A percentile compares a stretch with the other conserved stretches of the same genome.
Conservation (phyloP, 1,140 invertebrate genomes). For the Ceratosolen fusciceps region DNA sequence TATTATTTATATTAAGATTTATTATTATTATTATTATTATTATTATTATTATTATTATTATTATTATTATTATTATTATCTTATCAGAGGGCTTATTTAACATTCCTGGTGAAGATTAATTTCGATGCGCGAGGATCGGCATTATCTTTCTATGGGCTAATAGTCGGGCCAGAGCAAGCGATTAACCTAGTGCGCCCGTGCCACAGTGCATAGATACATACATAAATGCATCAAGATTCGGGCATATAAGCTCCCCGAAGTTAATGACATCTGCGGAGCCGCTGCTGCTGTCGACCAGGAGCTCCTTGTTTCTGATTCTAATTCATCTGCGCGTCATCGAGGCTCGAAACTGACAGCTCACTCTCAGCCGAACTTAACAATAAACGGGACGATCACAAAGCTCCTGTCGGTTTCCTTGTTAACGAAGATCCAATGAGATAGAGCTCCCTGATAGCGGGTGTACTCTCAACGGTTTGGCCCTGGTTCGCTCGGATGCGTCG, state of each 20-base stretch:
- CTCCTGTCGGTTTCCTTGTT: not conserved
- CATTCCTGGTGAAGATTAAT: no score
- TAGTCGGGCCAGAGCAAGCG: not conserved
- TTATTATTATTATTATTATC: no score
- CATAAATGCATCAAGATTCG: not conserved
- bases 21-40: no score
- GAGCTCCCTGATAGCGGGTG: not conserved
- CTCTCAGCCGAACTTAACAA: slow-evolving; percentile 27
- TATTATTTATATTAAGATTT: no score
- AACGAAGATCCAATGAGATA: not conserved
- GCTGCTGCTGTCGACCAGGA: not conserved
- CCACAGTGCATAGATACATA: not conserved
- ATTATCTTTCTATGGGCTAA: not conserved
- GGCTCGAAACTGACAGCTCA: not conserved
- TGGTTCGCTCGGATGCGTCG: no score
- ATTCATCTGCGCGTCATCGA: slow-evolving; percentile 24
- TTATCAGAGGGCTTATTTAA: no score
- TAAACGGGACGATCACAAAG: not conserved
- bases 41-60: no score
- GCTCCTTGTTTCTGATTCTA: slow-evolving; percentile 12
- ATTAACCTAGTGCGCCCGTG: not conserved
- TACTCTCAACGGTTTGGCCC: not conserved
- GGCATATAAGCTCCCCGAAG: not conserved
- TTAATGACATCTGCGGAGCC: not conserved
- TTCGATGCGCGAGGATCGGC: no score